Conservation (phyloP, 30 jellyfish, hydroid and myxozoan genomes). For the Turritopsis rubra region DNA sequence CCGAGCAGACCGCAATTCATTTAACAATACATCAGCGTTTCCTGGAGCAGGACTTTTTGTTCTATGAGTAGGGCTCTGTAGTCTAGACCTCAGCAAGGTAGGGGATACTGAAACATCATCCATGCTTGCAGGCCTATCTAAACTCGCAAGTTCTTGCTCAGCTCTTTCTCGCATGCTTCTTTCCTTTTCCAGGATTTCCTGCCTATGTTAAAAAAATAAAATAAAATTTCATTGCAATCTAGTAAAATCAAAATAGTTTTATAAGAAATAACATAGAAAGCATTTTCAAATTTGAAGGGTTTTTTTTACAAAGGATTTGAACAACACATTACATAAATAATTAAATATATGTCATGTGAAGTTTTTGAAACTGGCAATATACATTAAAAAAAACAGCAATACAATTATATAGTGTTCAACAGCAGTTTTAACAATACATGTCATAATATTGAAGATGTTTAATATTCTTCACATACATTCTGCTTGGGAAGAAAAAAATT, state of each 20-base stretch:
- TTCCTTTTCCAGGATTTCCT: conserved; percentile 18
- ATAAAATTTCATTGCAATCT: neutral
- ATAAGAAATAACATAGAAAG: neutral
- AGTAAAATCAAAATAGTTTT: neutral
- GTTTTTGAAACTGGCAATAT: neutral
- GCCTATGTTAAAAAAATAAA: neutral
- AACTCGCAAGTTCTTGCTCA: conserved; percentile 21
- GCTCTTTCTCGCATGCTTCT: conserved; percentile 24
- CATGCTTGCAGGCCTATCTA: neutral
- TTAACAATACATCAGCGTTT: conserved; percentile 47
- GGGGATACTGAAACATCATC: neutral
- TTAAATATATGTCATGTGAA: neutral
- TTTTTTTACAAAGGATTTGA: neutral
- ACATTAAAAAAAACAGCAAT: too few species aligned
- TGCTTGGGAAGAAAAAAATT: too few species aligned
- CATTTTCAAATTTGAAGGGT: neutral
- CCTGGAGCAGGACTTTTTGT: conserved; percentile 30
- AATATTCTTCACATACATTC: too few species aligned
- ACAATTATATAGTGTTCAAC: too few species aligned
- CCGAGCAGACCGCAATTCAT: conserved; percentile 79
- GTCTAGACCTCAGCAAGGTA: neutral
- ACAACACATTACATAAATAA: neutral
- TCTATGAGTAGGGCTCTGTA: neutral
- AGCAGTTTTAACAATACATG: too few species aligned
- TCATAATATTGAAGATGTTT: too few species aligned